Evolutionary conservation across 2,797 vertebrate species (phyloP), one percentile per base, ranked within the genome.

Genomic region (Podarcis siculus): DNA sequence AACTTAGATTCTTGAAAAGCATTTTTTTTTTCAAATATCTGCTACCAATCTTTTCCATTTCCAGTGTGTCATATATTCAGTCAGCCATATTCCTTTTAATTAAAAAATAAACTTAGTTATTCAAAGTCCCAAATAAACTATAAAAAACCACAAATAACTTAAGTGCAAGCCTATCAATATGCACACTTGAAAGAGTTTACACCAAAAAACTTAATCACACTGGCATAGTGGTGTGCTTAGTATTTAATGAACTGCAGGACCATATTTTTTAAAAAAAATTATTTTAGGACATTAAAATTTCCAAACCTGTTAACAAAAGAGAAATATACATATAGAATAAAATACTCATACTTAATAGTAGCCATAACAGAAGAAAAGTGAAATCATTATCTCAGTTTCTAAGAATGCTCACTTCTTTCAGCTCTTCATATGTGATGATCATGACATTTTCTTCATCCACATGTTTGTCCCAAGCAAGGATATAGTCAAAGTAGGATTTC

Each of bases 401-500:
- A 87, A 66, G 4, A 75, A 84, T 87, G 7, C 87, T 94, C 66
- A 98, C 98, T 97, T 97, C 90, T 95, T 98, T 98, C 32, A 98
- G 84, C 13, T 98, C 97, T 93, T 98, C 97, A 58, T 96, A 98
- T 73, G 97, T 97, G 78, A 98, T 87, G 0, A 98, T 58, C 96
- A 97, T 95, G 35, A 98, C 83, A 17, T 96, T 96, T 30, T 96
- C 96, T 86, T 98, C 95, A 49, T 97, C 96, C 77, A 98, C 95
- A 88, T 89, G 96, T 87, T 97, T 95, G 83, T 97, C 97, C 98
- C 97, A 98, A 84, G 94, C 96, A 85, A 96, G 45, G 55, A 95
- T 96, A 49, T 98, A 95, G 12, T 98, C 97, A 93, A 98, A 98
- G 94, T 98, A 98, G 17, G 97, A 98, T 25, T 97, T 97, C 97